Conservation (phyloP, 92 coral and sea anemone genomes). For the Palythoa caribaeorum region DNA sequence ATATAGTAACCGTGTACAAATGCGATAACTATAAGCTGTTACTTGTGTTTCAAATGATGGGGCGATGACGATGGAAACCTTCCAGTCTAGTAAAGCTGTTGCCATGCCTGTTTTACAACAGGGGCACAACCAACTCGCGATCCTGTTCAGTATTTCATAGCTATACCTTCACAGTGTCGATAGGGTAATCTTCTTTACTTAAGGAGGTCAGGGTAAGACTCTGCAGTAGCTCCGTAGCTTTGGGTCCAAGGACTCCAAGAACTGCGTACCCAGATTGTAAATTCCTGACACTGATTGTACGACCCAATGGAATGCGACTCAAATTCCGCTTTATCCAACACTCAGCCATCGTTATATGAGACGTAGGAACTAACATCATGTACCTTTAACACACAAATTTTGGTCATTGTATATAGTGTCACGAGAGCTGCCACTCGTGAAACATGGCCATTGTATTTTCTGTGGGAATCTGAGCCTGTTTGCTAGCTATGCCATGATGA, state of each 20-base stretch:
- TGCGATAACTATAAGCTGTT: no score
- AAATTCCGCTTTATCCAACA: conserved; percentile 74
- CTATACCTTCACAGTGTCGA: conserved; percentile 80
- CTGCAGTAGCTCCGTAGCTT: conserved; percentile 79
- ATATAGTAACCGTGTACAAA: no score
- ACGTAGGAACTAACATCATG: conserved; percentile 61
- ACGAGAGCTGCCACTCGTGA: neutral
- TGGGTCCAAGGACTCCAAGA: conserved; percentile 84
- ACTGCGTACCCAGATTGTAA: conserved; percentile 75
- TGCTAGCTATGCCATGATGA: no score
- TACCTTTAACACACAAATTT: conserved; percentile 34
- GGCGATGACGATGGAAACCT: neutral
- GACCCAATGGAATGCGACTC: conserved; percentile 41
- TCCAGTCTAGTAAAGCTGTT: neutral
- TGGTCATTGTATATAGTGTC: neutral
- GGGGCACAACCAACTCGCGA: neutral
- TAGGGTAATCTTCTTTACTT: conserved; percentile 57
- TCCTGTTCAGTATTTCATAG: neutral
- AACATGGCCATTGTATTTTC: no score
- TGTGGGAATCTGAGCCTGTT: no score
- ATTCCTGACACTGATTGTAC: conserved; percentile 63
- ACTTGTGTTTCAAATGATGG: no score
- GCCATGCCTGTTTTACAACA: neutral
- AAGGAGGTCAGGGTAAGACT: conserved; percentile 83
- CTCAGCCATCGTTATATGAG: conserved; percentile 70